Evolutionary conservation across 2,113 vertebrate genomes (phyloP).

Genomic region (Etia nguti): DNA sequence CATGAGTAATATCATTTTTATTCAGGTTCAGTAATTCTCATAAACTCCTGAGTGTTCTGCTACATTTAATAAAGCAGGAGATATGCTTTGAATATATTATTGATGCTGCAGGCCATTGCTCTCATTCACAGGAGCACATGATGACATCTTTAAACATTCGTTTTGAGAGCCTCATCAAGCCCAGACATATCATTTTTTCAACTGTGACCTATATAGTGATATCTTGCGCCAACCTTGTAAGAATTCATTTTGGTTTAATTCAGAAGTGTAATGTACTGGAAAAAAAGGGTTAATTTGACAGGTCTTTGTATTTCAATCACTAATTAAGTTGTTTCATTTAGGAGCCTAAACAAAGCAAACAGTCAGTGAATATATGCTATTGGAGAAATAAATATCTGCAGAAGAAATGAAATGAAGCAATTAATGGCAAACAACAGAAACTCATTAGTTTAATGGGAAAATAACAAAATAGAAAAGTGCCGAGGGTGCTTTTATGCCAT

Average conservation of each 20-base stretch:
- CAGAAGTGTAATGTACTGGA: slow-evolving; percentile 68
- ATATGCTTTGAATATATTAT: neutral
- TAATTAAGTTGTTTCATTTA: slow-evolving; percentile 67
- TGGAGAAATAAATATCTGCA: slow-evolving; percentile 58
- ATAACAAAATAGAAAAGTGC: slow-evolving; percentile 51
- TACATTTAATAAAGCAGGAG: slow-evolving; percentile 5
- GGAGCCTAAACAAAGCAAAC: slow-evolving; percentile 60
- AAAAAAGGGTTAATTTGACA: slow-evolving; percentile 69
- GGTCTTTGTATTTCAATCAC: slow-evolving; percentile 58
- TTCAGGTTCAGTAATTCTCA: neutral
- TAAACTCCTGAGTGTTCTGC: slow-evolving; percentile 5
- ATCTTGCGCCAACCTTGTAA: neutral
- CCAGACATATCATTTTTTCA: slow-evolving; percentile 2
- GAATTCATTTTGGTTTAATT: slow-evolving; percentile 60
- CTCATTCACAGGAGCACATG: neutral
- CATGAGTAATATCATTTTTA: neutral
- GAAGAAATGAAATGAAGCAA: slow-evolving; percentile 69
- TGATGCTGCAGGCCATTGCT: neutral
- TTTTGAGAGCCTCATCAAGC: slow-evolving; percentile 34
- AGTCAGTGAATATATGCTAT: slow-evolving; percentile 39
- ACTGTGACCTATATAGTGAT: slow-evolving; percentile 33
- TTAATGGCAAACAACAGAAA: slow-evolving; percentile 65
- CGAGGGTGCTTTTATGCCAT: slow-evolving; percentile 34
- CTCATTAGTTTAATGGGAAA: slow-evolving; percentile 73
- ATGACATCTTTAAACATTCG: slow-evolving; percentile 20